phyloP scores from a whole-genome alignment of 2,888 invertebrate genomes.

The Nymphalis polychloros region DNA sequence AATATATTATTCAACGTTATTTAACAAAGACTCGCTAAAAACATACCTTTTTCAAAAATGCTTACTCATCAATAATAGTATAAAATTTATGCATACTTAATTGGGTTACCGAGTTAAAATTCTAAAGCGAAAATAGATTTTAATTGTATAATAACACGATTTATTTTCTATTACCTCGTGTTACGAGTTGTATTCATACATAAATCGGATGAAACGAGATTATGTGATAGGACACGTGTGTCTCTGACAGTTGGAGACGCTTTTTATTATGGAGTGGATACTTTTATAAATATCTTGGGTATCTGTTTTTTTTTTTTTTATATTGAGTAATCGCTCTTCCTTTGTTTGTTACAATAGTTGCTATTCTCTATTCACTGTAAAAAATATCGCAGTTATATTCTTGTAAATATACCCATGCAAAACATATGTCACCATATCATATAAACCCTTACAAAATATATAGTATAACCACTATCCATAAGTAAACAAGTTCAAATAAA shows the following conservation, averaged over 20 bases:
- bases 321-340: too few species aligned
- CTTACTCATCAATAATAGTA: constrained; percentile 3
- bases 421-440: too few species aligned
- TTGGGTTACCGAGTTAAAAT: constrained; percentile 19
- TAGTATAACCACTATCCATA: too few species aligned
- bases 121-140: constrained; percentile 7
- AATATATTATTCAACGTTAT: not conserved
- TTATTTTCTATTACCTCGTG: constrained; percentile 9
- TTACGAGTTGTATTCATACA: constrained; percentile 35
- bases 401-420: too few species aligned
- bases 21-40: not conserved
- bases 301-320: constrained; percentile 1
- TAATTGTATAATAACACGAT: constrained; percentile 1
- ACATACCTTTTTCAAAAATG: not conserved
- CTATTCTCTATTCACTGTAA: too few species aligned
- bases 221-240: constrained; percentile 73
- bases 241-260: constrained; percentile 39
- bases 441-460: too few species aligned
- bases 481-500: too few species aligned
- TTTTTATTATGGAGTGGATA: constrained; percentile 48
- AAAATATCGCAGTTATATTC: too few species aligned
- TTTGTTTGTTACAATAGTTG: too few species aligned
- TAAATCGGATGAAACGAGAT: constrained; percentile 48
- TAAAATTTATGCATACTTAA: constrained; percentile 31
- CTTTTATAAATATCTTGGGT: constrained; percentile 30